phyloP scores from a whole-genome alignment of 2,113 vertebrate species.

The Pitta sordida region DNA sequence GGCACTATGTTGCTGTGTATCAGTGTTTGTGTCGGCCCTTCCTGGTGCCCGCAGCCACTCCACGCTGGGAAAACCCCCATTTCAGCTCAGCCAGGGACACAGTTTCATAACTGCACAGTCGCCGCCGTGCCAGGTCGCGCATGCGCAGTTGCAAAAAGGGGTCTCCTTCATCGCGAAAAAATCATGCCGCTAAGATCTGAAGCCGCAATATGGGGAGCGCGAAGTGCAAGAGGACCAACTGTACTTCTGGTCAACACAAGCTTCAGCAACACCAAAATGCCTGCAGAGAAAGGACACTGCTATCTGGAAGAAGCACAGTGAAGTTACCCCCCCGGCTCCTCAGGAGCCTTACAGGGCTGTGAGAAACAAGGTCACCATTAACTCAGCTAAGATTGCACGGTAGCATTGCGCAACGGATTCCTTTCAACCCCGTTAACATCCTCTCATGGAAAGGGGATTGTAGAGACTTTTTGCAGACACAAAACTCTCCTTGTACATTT shows the following conservation, averaged over 20 bases:
- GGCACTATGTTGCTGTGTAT: too few species aligned
- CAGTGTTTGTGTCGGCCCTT: too few species aligned
- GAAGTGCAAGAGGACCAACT: too few species aligned
- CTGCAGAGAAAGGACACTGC: background rate
- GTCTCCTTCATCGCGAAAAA: too few species aligned
- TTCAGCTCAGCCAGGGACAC: too few species aligned
- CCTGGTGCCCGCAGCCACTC: too few species aligned
- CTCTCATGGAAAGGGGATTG: background rate
- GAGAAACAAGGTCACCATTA: background rate
- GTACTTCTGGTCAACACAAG: background rate
- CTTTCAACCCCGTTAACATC: background rate
- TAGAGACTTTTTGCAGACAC: background rate
- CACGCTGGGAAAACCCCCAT: too few species aligned
- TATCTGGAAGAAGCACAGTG: background rate
- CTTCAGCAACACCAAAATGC: background rate
- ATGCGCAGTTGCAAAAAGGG: too few species aligned
- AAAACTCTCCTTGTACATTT: conserved; percentile 34
- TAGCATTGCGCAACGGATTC: background rate
- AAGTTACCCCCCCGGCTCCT: background rate
- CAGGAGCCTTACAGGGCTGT: background rate
- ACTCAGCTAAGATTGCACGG: background rate
- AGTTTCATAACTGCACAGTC: too few species aligned
- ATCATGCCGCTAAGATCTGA: too few species aligned
- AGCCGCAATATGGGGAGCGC: too few species aligned
- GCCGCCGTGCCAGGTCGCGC: too few species aligned